Conservation (phyloP, 2,888 invertebrate genomes). For the Ichneumoninae sp. region DNA sequence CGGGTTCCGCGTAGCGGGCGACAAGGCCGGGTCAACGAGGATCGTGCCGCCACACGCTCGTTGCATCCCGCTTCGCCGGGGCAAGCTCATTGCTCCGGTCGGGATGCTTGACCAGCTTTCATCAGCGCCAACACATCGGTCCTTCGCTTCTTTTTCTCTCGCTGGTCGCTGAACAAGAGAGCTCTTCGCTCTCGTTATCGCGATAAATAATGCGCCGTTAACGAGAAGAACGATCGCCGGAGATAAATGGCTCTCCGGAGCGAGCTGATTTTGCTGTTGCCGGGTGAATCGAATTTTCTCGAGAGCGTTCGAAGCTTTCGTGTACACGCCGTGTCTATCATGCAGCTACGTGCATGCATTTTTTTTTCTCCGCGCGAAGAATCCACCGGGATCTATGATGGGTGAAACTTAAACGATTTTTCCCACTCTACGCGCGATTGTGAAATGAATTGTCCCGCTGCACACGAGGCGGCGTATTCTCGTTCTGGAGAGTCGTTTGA, state of each 20-base stretch:
- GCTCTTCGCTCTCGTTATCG: conserved; percentile 19
- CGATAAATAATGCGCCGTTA: conserved; percentile 60
- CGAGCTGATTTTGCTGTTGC: not conserved
- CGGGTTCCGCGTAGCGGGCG: too few species aligned
- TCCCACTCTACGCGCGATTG: not conserved
- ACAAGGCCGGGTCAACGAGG: conserved; percentile 66
- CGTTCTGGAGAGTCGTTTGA: conserved; percentile 51
- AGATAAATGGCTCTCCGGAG: conserved; percentile 34
- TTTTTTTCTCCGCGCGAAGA: conserved; percentile 19
- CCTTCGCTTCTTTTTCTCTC: not conserved
- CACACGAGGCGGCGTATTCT: conserved; percentile 2
- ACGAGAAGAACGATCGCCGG: conserved; percentile 47
- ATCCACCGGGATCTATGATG: not conserved
- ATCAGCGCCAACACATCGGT: conserved; percentile 30
- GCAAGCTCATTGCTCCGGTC: conserved; percentile 63
- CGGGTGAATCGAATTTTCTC: conserved; percentile 5
- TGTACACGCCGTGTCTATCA: not conserved
- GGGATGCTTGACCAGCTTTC: conserved; percentile 61
- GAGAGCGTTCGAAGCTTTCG: not conserved
- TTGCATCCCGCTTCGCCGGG: conserved; percentile 49
- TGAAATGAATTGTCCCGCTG: not conserved
- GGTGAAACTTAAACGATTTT: conserved; percentile 36
- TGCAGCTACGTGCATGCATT: not conserved
- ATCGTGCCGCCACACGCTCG: conserved; percentile 53
- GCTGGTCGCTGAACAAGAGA: conserved; percentile 5